phyloP scores from a whole-genome alignment of 2,113 vertebrate species.

The Nibea coibor region DNA sequence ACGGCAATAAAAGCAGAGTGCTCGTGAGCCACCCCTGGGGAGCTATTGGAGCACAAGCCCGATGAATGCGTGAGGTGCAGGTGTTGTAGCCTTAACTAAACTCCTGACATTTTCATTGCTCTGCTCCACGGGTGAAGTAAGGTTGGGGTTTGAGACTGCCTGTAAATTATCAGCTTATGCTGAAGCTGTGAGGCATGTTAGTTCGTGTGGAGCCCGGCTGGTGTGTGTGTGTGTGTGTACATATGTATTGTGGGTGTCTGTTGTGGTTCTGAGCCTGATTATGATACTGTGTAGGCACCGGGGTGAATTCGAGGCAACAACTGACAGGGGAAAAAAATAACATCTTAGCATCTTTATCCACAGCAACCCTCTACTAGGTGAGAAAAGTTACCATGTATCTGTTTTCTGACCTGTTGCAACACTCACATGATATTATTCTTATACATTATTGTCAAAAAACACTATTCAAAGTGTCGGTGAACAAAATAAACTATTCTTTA shows the following conservation, averaged over 20 bases:
- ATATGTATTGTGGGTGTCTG: constrained; percentile 13
- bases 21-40: constrained; percentile 59
- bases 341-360: constrained; percentile 9
- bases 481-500: neutral
- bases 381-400: neutral
- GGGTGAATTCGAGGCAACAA: constrained; percentile 42
- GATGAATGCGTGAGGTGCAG: constrained; percentile 57
- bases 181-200: constrained; percentile 59
- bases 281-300: constrained; percentile 26
- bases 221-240: neutral
- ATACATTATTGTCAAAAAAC: neutral
- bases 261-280: constrained; percentile 32
- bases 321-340: constrained; percentile 24
- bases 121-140: constrained; percentile 54
- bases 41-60: constrained; percentile 52
- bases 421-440: neutral
- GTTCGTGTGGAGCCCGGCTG: constrained; percentile 28
- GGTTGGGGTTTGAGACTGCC: constrained; percentile 50
- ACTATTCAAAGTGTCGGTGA: neutral
- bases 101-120: constrained; percentile 72
- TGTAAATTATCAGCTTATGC: constrained; percentile 70
- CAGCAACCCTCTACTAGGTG: neutral
- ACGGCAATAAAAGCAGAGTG: constrained; percentile 67
- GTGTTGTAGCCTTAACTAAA: constrained; percentile 72
- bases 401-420: neutral